Percentiles rank a stretch among this genome's conserved stretches.
phyloP scores from a whole-genome alignment of 1,140 invertebrate species.

The Lepidurus arcticus region DNA sequence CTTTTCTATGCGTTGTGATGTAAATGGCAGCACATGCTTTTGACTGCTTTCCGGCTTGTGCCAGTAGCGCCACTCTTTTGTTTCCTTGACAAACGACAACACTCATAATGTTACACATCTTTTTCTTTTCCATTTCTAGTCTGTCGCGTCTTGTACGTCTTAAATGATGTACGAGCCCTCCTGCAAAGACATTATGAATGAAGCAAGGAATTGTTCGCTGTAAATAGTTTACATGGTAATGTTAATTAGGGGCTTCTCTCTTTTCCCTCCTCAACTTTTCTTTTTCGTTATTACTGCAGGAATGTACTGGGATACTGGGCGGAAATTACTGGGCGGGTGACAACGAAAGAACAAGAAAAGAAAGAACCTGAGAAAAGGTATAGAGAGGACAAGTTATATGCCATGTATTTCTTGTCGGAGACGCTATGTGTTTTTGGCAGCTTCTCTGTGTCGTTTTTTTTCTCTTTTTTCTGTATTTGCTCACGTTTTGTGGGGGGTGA shows the following conservation, averaged over 20 bases:
- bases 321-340: background rate
- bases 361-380: background rate
- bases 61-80: background rate
- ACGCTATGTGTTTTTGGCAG: conserved; percentile 11
- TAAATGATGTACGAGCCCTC: no score
- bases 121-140: no score
- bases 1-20: background rate
- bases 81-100: background rate
- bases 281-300: no score
- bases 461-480: background rate
- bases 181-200: no score
- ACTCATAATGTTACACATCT: no score
- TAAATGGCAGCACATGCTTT: conserved; percentile 9
- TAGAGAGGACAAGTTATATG: background rate
- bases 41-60: conserved; percentile 14
- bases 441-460: background rate
- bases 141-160: no score
- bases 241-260: no score
- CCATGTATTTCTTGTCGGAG: background rate
- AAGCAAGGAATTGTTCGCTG: no score
- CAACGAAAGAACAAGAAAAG: background rate
- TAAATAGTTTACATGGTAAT: no score
- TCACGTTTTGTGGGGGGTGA: background rate
- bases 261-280: no score
- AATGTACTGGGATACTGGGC: no score